Base-by-base conservation (phyloP, 2,113 vertebrate genomes). In the Ariopsis seemanni region DNA sequence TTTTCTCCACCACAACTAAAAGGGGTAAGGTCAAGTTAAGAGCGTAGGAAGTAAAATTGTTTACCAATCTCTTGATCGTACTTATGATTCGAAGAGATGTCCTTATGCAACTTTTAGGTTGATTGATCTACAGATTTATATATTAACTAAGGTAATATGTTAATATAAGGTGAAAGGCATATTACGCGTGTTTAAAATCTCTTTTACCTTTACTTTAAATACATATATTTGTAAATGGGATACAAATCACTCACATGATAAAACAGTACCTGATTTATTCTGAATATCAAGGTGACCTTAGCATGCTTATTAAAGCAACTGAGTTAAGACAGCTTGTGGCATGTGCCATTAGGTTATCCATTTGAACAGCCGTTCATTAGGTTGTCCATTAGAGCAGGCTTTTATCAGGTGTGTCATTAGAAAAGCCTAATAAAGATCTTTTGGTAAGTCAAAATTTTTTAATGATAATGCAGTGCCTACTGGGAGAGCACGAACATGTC, bases 361-460 rank as follows among this genome's bases (percentile, higher is more conserved):
- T 88, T 84, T 88, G 72, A 83, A 84, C 27, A 87, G 86, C 57
- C 58, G 5, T 84, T 87, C 58, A 84, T 84, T 84, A 78, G 50
- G 27, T 58, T 67, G n/a, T 67, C 82, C 86, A 84, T 88, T 79
- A 84, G 82, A 88, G 84, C 30, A 88, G 15, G 72, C 60, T 88
- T 88, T 88, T 88, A 84, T 88, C 87, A 79, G 50, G 82, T 78
- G 58, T 69, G 72, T 88, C 82, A 79, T 84, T 79, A 84, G 72
- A 84, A 84, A 78, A 67, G 50, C 48, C 60, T 88, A 84, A 88
- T 88, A 48, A 84, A 88, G 74, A 84, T 78, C 72, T 67, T 83
- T 77, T n/a, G 69, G 72, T 79, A 67, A 84, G 82, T 77, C 30
- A 48, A 50, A 48, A 14, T 62, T 83, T 87, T 77, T 58, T 34